Base-by-base conservation (phyloP, 1,140 invertebrate genomes). In the Tetramorium parvispinum region DNA sequence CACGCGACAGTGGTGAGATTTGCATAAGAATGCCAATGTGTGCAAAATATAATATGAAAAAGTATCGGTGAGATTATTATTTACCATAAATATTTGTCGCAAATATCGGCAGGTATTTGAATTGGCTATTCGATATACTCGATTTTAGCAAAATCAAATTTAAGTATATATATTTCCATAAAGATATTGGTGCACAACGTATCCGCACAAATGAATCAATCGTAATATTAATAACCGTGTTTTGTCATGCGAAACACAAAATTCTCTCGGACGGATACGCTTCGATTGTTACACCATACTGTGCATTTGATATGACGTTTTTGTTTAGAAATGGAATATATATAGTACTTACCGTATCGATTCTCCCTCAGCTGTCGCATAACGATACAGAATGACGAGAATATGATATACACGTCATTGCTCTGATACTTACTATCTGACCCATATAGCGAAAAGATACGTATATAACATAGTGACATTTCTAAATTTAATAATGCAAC, bases 301-400 rank as follows among this genome's bases (percentile, higher is more conserved):
- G 10, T 16, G 37, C 16, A 46, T 55, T 79, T 24, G 5, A 3
- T 43, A 71, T 43, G 21, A 68, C 24, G 37, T 59, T 59, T 63
- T 59, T 57, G 18, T 46, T 82, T 59, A 32, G 43, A 59, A 83
- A 24, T 40, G 37, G 11, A 6, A 32, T 83, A 49, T 73, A 37
- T 13, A 13, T 73, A 37, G n/a, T 73, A 83, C 79, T 83, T 83
- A 83, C 79, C 79, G 40, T 73, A 73, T 73, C 79, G 66, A 83
- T 83, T 55, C 18, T 73, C 40, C n/a, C 53, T 40, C 53, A 46
- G 66, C 24, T 55, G 40, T 46, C 66, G 7, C n/a, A 7, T 59
- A 49, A 59, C 11, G 40, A 59, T 18, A 59, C 49, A 57, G 57
- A 68, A 81, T 40, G 32, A 13, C 46, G n/a, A 70, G n/a, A 57